These are phyloP conservation scores for Pachypeltis micranthus DNA, from an alignment of 1,140 invertebrate genomes.

Conservation along the genomic window DNA sequence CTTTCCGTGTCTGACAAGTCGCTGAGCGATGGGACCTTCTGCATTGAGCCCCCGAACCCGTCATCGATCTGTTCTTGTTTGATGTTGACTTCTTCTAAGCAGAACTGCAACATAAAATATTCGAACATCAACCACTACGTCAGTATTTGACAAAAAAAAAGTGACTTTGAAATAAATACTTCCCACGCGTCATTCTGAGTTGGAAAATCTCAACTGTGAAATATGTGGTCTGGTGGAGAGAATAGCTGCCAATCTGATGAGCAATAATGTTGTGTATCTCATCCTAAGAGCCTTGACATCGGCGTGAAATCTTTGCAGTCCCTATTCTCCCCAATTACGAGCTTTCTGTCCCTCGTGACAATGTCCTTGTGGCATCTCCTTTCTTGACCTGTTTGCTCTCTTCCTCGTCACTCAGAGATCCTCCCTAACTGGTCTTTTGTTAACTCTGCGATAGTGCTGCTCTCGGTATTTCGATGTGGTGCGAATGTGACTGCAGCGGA, in stretches of 20 bases:
- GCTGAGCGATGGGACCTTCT: constrained; percentile 71
- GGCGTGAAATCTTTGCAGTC: too few species aligned
- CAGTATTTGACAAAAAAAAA: neutral
- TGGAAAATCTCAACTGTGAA: neutral
- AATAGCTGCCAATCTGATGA: neutral
- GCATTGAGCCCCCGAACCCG: constrained; percentile 44
- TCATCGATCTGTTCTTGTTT: constrained; percentile 41
- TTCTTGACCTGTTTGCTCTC: too few species aligned
- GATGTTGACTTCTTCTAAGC: constrained; percentile 26
- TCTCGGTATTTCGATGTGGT: too few species aligned
- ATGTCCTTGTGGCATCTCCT: too few species aligned
- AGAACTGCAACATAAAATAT: constrained; percentile 21
- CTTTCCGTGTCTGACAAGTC: constrained; percentile 72
- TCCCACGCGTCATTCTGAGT: neutral
- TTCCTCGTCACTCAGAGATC: too few species aligned
- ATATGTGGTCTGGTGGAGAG: neutral
- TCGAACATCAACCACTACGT: neutral
- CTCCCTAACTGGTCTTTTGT: too few species aligned
- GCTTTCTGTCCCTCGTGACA: too few species aligned
- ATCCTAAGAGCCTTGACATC: too few species aligned
- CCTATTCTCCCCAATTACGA: too few species aligned
- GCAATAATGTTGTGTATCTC: neutral
- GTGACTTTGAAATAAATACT: neutral
- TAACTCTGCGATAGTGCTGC: too few species aligned
- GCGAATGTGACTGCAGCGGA: too few species aligned